A percentile compares a stretch with the other conserved stretches of the same genome.
Evolutionary conservation across 2,113 vertebrate species (phyloP).

Genomic region (Neolamprologus longior): DNA sequence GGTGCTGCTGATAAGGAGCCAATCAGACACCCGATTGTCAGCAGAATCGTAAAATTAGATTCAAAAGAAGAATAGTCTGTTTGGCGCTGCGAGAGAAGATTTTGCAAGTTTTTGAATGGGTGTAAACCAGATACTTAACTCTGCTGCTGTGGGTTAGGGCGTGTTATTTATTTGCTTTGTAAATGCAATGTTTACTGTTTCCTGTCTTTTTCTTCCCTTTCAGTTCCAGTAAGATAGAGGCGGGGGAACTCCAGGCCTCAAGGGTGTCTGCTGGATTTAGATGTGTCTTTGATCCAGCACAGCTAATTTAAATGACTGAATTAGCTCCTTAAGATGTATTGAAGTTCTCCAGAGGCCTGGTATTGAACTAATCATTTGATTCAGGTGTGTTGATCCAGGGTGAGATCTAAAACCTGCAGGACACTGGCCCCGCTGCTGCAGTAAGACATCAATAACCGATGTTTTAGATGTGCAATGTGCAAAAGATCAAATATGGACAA

Average conservation of each 20-base stretch:
- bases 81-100: background rate
- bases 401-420: background rate
- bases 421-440: rapidly evolving
- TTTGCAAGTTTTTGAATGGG: background rate
- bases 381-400: rapidly evolving
- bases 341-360: background rate
- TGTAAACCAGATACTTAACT: background rate
- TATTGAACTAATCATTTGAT: background rate
- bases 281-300: background rate
- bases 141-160: background rate
- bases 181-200: background rate
- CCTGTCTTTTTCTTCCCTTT: background rate
- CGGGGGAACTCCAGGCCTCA: background rate
- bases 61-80: background rate
- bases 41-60: rapidly evolving
- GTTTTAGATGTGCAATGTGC: background rate
- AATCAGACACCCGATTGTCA: background rate
- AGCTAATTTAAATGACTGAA: background rate
- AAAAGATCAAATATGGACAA: background rate
- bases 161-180: background rate
- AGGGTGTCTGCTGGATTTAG: background rate
- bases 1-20: background rate
- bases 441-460: background rate
- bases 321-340: background rate
- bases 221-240: background rate